These are phyloP conservation scores for Crotalus tigris DNA, from an alignment of 2,113 vertebrate genomes.

Conservation along the genomic window DNA sequence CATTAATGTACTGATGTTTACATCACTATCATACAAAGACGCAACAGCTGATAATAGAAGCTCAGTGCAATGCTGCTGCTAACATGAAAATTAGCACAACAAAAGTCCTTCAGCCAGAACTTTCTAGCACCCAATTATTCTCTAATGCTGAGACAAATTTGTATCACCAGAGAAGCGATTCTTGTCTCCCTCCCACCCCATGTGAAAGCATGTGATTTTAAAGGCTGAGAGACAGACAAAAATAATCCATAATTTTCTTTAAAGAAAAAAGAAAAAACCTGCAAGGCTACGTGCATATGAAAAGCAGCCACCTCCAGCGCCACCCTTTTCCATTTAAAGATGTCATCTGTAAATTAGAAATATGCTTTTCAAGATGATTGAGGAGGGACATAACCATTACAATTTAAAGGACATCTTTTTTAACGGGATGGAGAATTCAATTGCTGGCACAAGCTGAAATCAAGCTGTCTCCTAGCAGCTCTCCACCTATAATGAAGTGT, in stretches of 20 bases:
- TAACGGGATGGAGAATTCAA: not conserved
- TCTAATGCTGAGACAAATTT: constrained; percentile 1
- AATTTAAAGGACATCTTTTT: not conserved
- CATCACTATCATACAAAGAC: constrained; percentile 33
- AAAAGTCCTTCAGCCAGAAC: constrained; percentile 24
- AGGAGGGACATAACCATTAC: not conserved
- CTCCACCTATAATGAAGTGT: not conserved
- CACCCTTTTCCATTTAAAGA: not conserved
- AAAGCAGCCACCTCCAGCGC: not conserved
- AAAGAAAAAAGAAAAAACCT: not conserved
- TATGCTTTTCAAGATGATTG: not conserved
- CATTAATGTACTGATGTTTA: constrained; percentile 62
- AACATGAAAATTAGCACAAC: constrained; percentile 46
- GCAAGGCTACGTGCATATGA: not conserved
- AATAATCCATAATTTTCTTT: constrained; percentile 9
- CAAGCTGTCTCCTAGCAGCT: constrained; percentile 4
- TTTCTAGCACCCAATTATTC: constrained; percentile 38
- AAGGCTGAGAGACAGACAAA: constrained; percentile 11
- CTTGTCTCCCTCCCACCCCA: not conserved
- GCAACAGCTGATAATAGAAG: constrained; percentile 31
- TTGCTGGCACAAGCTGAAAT: not conserved
- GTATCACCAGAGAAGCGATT: constrained; percentile 1
- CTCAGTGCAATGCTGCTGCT: constrained; percentile 41
- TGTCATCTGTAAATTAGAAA: not conserved
- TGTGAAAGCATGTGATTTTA: constrained; percentile 2